phyloP scores from a whole-genome alignment of 1,140 invertebrate genomes.

The Papilio polyxenes region DNA sequence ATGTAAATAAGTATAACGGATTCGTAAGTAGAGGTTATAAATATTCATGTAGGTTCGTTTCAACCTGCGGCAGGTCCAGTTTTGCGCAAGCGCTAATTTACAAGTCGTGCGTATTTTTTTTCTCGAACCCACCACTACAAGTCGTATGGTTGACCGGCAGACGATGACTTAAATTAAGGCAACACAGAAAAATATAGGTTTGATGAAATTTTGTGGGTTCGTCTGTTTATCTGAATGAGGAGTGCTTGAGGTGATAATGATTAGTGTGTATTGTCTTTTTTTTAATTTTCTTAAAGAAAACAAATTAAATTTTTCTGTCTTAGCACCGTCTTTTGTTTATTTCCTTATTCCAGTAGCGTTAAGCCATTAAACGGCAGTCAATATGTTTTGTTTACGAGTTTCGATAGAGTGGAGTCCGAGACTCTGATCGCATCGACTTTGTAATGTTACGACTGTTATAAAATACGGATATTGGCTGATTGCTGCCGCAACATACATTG shows the following conservation, averaged over 20 bases:
- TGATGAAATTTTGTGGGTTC: not conserved
- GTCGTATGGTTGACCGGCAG: not conserved
- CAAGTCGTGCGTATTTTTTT: constrained; percentile 24
- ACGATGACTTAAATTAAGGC: not conserved
- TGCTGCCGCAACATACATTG: constrained; percentile 3
- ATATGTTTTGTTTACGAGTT: constrained; percentile 3
- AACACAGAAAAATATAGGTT: not conserved
- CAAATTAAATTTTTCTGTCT: not conserved
- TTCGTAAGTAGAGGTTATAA: not conserved
- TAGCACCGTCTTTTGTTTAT: not conserved
- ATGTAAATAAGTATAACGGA: constrained; percentile 21
- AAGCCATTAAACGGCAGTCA: not conserved
- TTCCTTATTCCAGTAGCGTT: constrained; percentile 8
- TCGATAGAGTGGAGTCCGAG: not conserved
- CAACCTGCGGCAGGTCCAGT: not conserved
- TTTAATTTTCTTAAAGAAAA: too few relatives aligned
- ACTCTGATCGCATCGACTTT: constrained; percentile 11
- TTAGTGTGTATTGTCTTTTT: not conserved
- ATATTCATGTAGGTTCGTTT: constrained; percentile 13
- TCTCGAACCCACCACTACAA: not conserved
- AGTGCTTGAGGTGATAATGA: not conserved
- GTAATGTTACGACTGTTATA: constrained; percentile 17
- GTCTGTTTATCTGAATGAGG: not conserved
- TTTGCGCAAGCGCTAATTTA: constrained; percentile 8
- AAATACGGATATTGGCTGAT: constrained; percentile 24